Base-by-base conservation (phyloP, 1,140 invertebrate genomes). In the Brachionus angularis region DNA sequence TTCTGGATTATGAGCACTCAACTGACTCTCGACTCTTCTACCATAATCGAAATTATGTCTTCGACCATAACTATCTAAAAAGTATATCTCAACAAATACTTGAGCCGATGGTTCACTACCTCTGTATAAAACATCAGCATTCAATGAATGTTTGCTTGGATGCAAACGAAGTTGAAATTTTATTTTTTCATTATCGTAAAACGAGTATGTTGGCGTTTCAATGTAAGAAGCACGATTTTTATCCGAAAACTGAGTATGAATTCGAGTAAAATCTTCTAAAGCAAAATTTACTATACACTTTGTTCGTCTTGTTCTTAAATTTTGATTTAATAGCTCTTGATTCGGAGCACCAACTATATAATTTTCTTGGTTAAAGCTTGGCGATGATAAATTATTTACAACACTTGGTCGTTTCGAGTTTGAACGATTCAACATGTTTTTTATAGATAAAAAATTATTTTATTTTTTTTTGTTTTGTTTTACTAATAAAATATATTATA, bases 171-270 rank as follows among this genome's bases (percentile, higher is more conserved):
- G 18, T 23, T 58, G 53, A 33, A 58, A 58, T 23, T 58, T 58
- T 12, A 58, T 58, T 39, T 58, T 58, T 39, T 58, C 53, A 58
- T 58, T 58, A 2, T 58, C 53, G 25, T 39, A 58, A 39, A 58
- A 58, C 5, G 53, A 58, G 25, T 58, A 58, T 23, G 39, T 8
- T 23, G 53, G 53, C 5, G 53, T 58, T 39, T 58, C 33, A 5
- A 58, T 29, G n/a, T 34, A 39, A 39, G 53, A 31, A 23, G 53
- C 53, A 10, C 53, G 23, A 58, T 58, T 58, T 39, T 58, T 58
- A 4, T 58, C 53, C 18, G 53, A 58, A 58, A 58, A 58, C 25
- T 58, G 53, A 58, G 53, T 34, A 39, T 58, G 53, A 3, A 58
- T 58, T 36, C 53, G 31, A 33, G 53, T 58, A 39, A 58, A 58